Conservation (phyloP, 1,140 invertebrate genomes). For the Harlomillsia oculata region DNA sequence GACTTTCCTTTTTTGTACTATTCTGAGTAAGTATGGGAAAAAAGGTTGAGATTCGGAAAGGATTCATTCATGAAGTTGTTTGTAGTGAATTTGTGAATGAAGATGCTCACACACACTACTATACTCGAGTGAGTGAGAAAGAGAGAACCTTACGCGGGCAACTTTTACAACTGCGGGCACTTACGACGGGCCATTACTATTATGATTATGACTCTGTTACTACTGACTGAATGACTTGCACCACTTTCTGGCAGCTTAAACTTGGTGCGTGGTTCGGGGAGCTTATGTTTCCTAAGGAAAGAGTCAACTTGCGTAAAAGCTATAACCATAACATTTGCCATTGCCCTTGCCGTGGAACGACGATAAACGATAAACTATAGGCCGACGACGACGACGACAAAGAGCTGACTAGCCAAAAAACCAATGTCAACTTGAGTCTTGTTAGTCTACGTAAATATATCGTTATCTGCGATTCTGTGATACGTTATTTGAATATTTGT, state of each 20-base stretch:
- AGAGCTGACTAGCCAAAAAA: no score
- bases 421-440: no score
- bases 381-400: no score
- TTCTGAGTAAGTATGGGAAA: no score
- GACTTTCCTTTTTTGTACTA: no score
- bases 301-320: background rate
- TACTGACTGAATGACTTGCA: slow-evolving; percentile 1
- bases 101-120: background rate
- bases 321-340: slow-evolving; percentile 1
- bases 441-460: no score
- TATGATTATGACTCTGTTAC: slow-evolving; percentile 5
- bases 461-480: background rate
- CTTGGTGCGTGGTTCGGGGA: background rate
- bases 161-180: background rate
- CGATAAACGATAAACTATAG: no score
- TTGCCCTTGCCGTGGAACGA: slow-evolving; percentile 6
- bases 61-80: no score
- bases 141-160: background rate
- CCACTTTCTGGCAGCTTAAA: no score
- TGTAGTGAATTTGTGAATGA: background rate
- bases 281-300: background rate
- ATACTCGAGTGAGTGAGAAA: background rate
- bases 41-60: no score
- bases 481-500: background rate
- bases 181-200: background rate